Evolutionary conservation across 2,797 vertebrate genomes (phyloP).

Genomic region (Smutsia gigantea): DNA sequence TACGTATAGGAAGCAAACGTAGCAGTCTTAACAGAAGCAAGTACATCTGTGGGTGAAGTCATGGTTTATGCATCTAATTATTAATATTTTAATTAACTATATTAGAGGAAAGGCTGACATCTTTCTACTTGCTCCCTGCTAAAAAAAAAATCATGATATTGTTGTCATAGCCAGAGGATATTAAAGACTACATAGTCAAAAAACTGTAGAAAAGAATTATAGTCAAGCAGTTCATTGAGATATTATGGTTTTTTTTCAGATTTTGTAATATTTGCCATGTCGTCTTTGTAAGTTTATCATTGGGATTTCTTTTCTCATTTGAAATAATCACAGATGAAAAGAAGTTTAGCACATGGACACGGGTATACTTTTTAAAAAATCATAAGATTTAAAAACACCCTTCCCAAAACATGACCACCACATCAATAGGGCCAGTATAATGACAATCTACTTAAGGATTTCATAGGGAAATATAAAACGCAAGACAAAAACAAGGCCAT

Average conservation of each 20-base stretch:
- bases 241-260: background rate
- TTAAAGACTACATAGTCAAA: background rate
- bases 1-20: background rate
- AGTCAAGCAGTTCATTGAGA: background rate
- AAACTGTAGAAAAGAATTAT: background rate
- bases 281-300: background rate
- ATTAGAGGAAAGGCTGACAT: background rate
- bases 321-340: background rate
- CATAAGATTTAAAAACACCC: no score
- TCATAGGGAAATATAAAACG: no score
- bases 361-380: no score
- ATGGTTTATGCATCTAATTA: background rate
- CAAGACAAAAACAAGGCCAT: no score
- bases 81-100: background rate
- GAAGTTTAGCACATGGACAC: no score
- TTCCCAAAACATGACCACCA: no score
- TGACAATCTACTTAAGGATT: no score
- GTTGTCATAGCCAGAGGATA: background rate
- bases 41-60: background rate
- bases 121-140: background rate
- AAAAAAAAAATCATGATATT: background rate
- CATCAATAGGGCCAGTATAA: no score
- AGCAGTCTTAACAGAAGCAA: background rate
- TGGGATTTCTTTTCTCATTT: slow-evolving; percentile 17
- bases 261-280: background rate